Evolutionary conservation across 2,113 vertebrate genomes (phyloP).

Genomic region (Sinocyclocheilus anophthalmus): DNA sequence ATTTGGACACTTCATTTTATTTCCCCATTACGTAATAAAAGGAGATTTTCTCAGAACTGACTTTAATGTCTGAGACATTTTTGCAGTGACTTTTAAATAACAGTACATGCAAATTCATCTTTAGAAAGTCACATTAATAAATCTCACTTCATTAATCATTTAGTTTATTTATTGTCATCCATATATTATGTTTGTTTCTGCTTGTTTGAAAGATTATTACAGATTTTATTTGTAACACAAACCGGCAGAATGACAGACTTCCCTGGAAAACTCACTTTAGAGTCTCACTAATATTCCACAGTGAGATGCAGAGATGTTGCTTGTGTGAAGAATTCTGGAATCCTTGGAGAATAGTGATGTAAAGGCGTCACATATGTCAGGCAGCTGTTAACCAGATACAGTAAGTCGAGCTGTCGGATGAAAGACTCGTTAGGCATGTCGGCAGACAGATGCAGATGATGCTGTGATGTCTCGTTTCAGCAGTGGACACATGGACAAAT

Average conservation of each 20-base stretch:
- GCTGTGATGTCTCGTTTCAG: not conserved
- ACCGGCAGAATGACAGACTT: not conserved
- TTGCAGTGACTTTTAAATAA: no score
- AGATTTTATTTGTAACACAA: not conserved
- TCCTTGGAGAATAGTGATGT: not conserved
- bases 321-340: no score
- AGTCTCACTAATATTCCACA: not conserved
- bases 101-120: no score
- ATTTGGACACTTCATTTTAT: no score
- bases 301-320: not conserved
- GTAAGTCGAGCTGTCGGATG: not conserved
- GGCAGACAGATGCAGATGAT: not conserved
- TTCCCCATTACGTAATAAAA: no score
- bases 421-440: not conserved
- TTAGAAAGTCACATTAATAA: not conserved
- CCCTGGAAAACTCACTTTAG: not conserved
- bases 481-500: not conserved
- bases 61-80: no score
- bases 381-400: conserved; percentile 18
- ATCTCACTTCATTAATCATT: not conserved
- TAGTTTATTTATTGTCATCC: not conserved
- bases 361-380: not conserved
- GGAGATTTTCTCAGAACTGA: no score
- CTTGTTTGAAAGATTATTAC: no score
- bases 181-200: not conserved